Evolutionary conservation across 2,797 vertebrate species (phyloP).

Genomic region (Oryzias dopingdopingensis): DNA sequence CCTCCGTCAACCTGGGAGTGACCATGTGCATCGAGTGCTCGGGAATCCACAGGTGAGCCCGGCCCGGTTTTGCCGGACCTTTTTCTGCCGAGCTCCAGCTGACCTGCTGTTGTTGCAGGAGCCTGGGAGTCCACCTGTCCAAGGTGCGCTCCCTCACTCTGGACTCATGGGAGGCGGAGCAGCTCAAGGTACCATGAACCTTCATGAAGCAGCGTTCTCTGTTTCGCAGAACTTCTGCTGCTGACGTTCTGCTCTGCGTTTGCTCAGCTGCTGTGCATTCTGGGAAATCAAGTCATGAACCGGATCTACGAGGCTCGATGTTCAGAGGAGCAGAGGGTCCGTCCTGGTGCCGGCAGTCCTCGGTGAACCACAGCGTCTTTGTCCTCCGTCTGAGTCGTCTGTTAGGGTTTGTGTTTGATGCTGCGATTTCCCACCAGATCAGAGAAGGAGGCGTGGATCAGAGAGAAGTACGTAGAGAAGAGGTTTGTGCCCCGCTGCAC

Average conservation of each 20-base stretch:
- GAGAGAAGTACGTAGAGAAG: slow-evolving; percentile 76
- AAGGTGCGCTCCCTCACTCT: slow-evolving; percentile 80
- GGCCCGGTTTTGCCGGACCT: background rate
- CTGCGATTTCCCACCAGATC: slow-evolving; percentile 42
- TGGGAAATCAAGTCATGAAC: slow-evolving; percentile 76
- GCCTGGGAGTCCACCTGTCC: slow-evolving; percentile 79
- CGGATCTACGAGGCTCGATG: slow-evolving; percentile 69
- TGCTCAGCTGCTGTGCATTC: slow-evolving; percentile 69
- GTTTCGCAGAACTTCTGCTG: too few relatives aligned
- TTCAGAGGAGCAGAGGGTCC: slow-evolving; percentile 52
- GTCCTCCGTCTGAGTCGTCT: background rate
- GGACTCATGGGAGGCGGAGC: slow-evolving; percentile 81
- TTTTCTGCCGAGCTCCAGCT: too few relatives aligned
- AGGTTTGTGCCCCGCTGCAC: slow-evolving; percentile 57
- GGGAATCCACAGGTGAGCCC: slow-evolving; percentile 69
- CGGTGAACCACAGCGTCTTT: slow-evolving; percentile 43
- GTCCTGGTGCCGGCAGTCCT: slow-evolving; percentile 56
- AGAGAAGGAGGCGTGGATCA: slow-evolving; percentile 78
- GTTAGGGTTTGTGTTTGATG: background rate
- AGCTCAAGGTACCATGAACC: slow-evolving; percentile 70
- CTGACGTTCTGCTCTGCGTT: too few relatives aligned
- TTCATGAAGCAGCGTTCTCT: too few relatives aligned
- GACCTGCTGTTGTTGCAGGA: slow-evolving; percentile 55
- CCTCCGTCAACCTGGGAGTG: slow-evolving; percentile 78
- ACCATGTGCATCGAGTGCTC: slow-evolving; percentile 82